Base-by-base conservation (phyloP, 1,140 invertebrate species). In the Campodea augens region DNA sequence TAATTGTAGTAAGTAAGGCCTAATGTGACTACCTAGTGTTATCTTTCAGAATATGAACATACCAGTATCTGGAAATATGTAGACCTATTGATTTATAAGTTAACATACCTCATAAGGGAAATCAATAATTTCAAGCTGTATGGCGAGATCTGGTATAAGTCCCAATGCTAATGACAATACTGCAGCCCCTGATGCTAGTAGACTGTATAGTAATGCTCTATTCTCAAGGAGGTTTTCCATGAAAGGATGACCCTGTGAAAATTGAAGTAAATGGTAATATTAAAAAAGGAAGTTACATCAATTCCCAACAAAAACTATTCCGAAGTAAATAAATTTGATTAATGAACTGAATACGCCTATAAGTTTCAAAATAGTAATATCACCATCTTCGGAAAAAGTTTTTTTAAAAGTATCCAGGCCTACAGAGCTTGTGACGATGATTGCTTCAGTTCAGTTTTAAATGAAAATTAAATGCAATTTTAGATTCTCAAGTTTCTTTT, bases 191-290 rank as follows among this genome's bases (percentile, higher is more conserved):
- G 84, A 84, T 37, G 75, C 68, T 12, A 84, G 37, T 36, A 97
- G 72, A 58, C 87, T 90, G 65, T 89, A 95, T 50, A 98, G 64
- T 43, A 99, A 68, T 21, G 88, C 77, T 55, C 81, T 85, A 65
- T 99, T 98, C 56, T 95, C 83, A 15, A 60, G 60, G 44, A 99
- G 66, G 65, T 87, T 87, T 62, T 97, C 91, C 96, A 99, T 99
- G 55, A 91, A 99, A 2, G 96, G 96, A 60, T 88, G 78, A 10
- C 96, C 95, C 90, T 97, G 57, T 36, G 62, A 57, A 50, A 48
- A 54, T 51, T 47, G 27, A 53, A 56, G 55, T 47, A 51, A 48
- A 45, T 47, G 51, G 45, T 45, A 39, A 48, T 42, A 38, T 43
- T 45, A 29, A n/a, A n/a, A n/a, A n/a, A n/a, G n/a, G n/a, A n/a